These are phyloP conservation scores for Aphelenchoides fujianensis DNA, from an alignment of 1,140 invertebrate genomes.

Conservation along the genomic window DNA sequence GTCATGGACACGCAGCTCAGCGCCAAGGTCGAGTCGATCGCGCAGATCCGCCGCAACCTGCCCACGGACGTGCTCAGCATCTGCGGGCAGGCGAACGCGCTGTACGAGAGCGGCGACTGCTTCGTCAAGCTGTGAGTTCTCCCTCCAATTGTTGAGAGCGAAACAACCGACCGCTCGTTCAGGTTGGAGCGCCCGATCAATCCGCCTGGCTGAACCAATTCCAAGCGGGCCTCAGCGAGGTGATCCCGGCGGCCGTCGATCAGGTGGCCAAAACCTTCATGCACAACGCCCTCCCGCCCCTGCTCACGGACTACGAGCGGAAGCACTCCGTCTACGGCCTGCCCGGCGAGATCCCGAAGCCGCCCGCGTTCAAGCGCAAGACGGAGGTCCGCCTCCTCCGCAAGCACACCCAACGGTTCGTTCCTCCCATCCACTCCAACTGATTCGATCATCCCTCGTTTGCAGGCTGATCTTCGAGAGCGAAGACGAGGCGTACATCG, in stretches of 20 bases:
- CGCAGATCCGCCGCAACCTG: slow-evolving; percentile 22
- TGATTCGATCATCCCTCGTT: too few species aligned
- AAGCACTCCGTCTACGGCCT: slow-evolving; percentile 5
- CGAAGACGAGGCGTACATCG: slow-evolving; percentile 29
- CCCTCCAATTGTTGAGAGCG: too few species aligned
- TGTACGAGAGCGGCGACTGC: slow-evolving; percentile 29
- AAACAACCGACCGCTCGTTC: slow-evolving; percentile 16
- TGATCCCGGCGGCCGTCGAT: slow-evolving; percentile 33
- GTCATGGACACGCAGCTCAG: slow-evolving; percentile 19
- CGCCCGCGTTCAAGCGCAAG: slow-evolving; percentile 21
- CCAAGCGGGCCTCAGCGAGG: neutral
- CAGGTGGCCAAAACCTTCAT: slow-evolving; percentile 34
- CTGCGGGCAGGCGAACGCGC: slow-evolving; percentile 18
- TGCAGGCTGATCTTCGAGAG: slow-evolving; percentile 39
- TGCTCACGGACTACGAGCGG: slow-evolving; percentile 31
- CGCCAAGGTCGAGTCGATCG: neutral
- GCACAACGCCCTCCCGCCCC: slow-evolving; percentile 32
- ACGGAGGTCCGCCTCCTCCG: slow-evolving; percentile 37
- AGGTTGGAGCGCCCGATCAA: slow-evolving; percentile 22
- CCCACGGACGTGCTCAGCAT: slow-evolving; percentile 36
- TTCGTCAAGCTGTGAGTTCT: slow-evolving; percentile 27
- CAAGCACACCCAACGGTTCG: slow-evolving; percentile 42
- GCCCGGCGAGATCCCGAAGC: neutral
- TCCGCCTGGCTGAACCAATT: neutral
- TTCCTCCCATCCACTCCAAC: too few species aligned